Conservation (phyloP, 2,113 vertebrate species). For the Echinops telfairi region DNA sequence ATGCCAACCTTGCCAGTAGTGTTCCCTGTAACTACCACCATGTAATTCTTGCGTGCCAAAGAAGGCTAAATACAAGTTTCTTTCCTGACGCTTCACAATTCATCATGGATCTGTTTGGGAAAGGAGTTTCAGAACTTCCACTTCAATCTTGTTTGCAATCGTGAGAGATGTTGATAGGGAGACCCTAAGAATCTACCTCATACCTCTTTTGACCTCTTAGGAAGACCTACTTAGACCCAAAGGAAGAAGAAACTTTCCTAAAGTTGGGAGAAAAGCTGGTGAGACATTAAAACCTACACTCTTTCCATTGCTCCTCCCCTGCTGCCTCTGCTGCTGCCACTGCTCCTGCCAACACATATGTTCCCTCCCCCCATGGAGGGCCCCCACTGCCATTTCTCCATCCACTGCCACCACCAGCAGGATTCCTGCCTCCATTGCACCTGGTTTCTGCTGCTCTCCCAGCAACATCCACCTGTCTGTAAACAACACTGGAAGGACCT, state of each 20-base stretch:
- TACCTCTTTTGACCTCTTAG: neutral
- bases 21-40: constrained; percentile 74
- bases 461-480: constrained; percentile 69
- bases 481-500: constrained; percentile 29
- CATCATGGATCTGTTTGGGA: constrained; percentile 70
- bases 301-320: constrained; percentile 66
- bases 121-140: constrained; percentile 6
- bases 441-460: constrained; percentile 67
- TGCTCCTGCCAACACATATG: constrained; percentile 73
- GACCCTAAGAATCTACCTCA: neutral
- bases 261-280: constrained; percentile 40
- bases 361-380: constrained; percentile 50
- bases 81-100: constrained; percentile 63
- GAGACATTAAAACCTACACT: constrained; percentile 51
- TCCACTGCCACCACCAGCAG: constrained; percentile 72
- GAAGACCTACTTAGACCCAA: neutral
- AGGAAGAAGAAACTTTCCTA: constrained; percentile 49
- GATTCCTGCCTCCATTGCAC: constrained; percentile 64
- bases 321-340: constrained; percentile 73
- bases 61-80: constrained; percentile 60
- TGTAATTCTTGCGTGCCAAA: constrained; percentile 74
- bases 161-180: neutral
- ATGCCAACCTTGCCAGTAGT: constrained; percentile 68
- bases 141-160: neutral
- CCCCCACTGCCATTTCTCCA: constrained; percentile 69